Conservation (phyloP, 2,888 invertebrate species). For the Phengaris alcon region DNA sequence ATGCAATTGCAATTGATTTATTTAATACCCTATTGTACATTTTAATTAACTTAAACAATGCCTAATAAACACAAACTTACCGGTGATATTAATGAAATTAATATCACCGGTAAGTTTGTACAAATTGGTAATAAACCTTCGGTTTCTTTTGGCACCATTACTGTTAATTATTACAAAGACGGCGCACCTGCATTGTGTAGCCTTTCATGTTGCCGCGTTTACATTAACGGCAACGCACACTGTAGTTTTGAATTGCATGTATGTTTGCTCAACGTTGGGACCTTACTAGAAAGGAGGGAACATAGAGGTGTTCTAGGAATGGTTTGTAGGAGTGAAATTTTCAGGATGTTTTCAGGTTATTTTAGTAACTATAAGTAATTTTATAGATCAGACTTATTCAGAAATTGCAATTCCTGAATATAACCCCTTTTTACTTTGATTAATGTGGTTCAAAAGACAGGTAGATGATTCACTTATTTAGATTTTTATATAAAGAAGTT, state of each 20-base stretch:
- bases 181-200: slow-evolving; percentile 47
- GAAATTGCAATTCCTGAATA: too few relatives aligned
- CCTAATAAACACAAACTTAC: too few relatives aligned
- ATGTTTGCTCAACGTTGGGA: slow-evolving; percentile 31
- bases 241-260: slow-evolving; percentile 40
- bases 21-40: slow-evolving; percentile 15
- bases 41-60: slow-evolving; percentile 30
- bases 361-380: neutral
- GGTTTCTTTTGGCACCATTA: slow-evolving; percentile 64
- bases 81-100: slow-evolving; percentile 3
- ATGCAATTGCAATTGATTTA: neutral
- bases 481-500: too few relatives aligned
- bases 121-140: slow-evolving; percentile 61
- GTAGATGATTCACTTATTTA: too few relatives aligned
- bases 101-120: slow-evolving; percentile 33
- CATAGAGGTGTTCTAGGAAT: slow-evolving; percentile 13
- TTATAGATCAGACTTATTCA: too few relatives aligned
- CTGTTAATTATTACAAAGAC: slow-evolving; percentile 61
- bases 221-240: slow-evolving; percentile 41
- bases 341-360: slow-evolving; percentile 16
- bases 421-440: too few relatives aligned
- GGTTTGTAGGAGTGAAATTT: neutral
- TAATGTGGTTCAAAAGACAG: too few relatives aligned
- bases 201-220: slow-evolving; percentile 53
- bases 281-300: neutral